Conservation (phyloP, 2,888 invertebrate species). For the Ectobius pallidus region DNA sequence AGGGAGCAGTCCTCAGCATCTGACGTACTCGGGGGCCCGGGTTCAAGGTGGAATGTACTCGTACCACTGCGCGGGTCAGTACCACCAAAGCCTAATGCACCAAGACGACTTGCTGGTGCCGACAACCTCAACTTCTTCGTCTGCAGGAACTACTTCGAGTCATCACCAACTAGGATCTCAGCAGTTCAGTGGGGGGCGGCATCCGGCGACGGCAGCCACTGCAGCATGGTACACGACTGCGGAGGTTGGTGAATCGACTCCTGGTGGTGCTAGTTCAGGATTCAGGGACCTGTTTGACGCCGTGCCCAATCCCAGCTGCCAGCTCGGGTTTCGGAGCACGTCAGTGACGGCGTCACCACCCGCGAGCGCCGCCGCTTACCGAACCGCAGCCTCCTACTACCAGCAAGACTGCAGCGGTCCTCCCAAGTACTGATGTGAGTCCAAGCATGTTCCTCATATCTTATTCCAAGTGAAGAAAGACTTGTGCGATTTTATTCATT, state of each 20-base stretch:
- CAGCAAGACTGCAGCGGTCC: constrained; percentile 62
- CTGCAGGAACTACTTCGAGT: constrained; percentile 42
- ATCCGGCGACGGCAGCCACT: constrained; percentile 51
- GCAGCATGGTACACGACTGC: constrained; percentile 43
- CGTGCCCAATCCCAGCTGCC: constrained; percentile 55
- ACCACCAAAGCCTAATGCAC: constrained; percentile 55
- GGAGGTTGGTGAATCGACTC: background rate
- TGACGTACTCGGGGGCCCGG: constrained; percentile 26
- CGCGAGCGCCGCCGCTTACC: constrained; percentile 60
- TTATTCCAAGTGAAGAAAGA: constrained; percentile 5
- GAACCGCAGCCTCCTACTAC: constrained; percentile 60
- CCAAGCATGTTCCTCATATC: constrained; percentile 5
- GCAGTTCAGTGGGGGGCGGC: constrained; percentile 46
- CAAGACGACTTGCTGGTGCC: constrained; percentile 46
- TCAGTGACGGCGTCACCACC: constrained; percentile 52
- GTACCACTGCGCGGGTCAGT: constrained; percentile 54
- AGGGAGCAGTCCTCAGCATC: constrained; percentile 53
- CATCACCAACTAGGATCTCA: constrained; percentile 52
- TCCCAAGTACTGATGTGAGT: constrained; percentile 51
- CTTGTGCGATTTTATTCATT: background rate
- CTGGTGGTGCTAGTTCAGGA: constrained; percentile 46
- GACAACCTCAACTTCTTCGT: constrained; percentile 51
- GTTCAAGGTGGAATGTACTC: constrained; percentile 51
- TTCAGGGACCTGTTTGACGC: constrained; percentile 53
- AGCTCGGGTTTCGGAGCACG: constrained; percentile 49